A percentile compares a stretch with the other conserved stretches of the same genome.
Conservation (phyloP, 2,113 vertebrate genomes). For the Elephas maximus region DNA sequence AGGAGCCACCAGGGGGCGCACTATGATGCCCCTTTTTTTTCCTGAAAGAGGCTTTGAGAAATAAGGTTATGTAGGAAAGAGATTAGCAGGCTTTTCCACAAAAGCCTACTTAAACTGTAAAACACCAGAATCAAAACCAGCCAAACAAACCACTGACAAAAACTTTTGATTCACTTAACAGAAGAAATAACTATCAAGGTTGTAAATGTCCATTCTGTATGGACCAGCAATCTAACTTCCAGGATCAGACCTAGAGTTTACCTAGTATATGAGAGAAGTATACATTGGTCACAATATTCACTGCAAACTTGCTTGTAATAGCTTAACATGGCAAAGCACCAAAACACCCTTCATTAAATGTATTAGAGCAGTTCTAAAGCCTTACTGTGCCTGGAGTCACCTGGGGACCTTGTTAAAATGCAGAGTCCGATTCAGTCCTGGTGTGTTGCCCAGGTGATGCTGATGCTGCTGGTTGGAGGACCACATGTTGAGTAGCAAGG, state of each 20-base stretch:
- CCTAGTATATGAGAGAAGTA: neutral
- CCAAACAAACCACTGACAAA: neutral
- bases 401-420: neutral
- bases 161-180: neutral
- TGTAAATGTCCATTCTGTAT: neutral
- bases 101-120: neutral
- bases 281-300: rapidly evolving
- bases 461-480: neutral
- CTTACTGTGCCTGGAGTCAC: rapidly evolving
- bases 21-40: neutral
- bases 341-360: neutral
- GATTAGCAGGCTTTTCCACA: neutral
- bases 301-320: neutral
- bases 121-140: neutral
- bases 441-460: neutral
- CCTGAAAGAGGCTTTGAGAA: neutral
- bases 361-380: neutral
- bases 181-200: neutral
- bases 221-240: neutral
- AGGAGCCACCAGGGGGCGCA: slow-evolving; percentile 44
- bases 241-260: neutral
- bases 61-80: neutral
- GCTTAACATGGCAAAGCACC: neutral
- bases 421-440: neutral
- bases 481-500: neutral